Evolutionary conservation across 2,888 invertebrate species (phyloP).

Genomic region (Tipula helvola): DNA sequence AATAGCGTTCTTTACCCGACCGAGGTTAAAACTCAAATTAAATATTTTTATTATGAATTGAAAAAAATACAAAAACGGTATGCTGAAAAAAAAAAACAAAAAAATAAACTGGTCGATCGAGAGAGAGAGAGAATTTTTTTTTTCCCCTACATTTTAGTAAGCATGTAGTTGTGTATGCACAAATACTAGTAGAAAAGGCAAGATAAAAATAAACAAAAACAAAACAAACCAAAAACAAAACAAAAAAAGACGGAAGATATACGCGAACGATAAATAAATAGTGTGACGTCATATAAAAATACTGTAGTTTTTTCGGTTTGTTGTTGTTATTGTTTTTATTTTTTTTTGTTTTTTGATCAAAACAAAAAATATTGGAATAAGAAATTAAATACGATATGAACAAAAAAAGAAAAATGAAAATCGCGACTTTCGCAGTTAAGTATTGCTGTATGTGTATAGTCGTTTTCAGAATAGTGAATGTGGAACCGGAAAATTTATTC

Average conservation of each 20-base stretch:
- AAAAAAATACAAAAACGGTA: not conserved
- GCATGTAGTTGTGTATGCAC: not conserved
- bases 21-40: conserved; percentile 9
- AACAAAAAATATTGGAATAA: not conserved
- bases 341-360: not conserved
- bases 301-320: not conserved
- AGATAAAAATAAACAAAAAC: not conserved
- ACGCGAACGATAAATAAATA: not conserved
- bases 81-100: not conserved
- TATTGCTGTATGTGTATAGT: not conserved
- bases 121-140: not conserved
- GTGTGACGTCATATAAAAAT: not conserved
- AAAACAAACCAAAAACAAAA: not conserved
- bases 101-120: not conserved
- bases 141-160: not conserved
- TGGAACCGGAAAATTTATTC: too few relatives aligned
- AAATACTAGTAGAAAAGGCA: not conserved
- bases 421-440: not conserved
- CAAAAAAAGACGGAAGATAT: not conserved
- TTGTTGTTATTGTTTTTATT: not conserved
- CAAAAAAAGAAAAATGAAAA: not conserved
- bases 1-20: not conserved
- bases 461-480: not conserved
- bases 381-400: not conserved
- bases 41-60: not conserved